Evolutionary conservation across 2,113 vertebrate species (phyloP), one percentile per base, ranked within the genome.

Genomic region (Peromyscus polionotus): DNA sequence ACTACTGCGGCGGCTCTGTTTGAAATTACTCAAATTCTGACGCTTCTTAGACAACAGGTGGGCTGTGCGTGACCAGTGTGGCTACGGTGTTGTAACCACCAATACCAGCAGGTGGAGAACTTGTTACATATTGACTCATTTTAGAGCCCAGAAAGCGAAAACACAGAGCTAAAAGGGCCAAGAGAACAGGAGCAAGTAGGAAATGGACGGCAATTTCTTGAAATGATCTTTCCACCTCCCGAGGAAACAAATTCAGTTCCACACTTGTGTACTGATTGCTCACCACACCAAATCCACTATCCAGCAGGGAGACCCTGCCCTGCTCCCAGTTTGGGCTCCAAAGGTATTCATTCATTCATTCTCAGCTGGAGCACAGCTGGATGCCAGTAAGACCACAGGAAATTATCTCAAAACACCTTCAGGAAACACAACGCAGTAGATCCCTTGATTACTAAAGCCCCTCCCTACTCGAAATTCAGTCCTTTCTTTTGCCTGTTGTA

Each of bases 261-360:
- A 54, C 5, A 1, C 4, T 54, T 76, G 3, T 20, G 7, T 26
- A 0, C 10, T 11, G 13, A 3, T 0, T 13, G 48, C 7, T 2
- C 26, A 48, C 26, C 22, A 85, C 36, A 12, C 45, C 68, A 48
- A 0, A 17, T 39, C 48, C 45, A 0, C 1, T 42, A 6, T 31
- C 19, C 45, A 11, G 9, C 1, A 1, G 1, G 8, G 16, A 45
- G 67, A 33, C 26, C 0, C 51, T 70, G 14, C 33, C 45, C 28
- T 42, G 33, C 16, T 5, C 0, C 16, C 39, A 19, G 2, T 7
- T 22, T 11, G 83, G 22, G 1, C 6, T 36, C 20, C 72, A 22
- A 67, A 14, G 36, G 1, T 57, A 57, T 61, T 67, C 3, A 11
- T 26, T 70, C 63, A 67, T 67, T 48, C 45, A 42, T 77, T 51